phyloP scores from a whole-genome alignment of 2,888 invertebrate genomes.

The Euplagia quadripunctaria region DNA sequence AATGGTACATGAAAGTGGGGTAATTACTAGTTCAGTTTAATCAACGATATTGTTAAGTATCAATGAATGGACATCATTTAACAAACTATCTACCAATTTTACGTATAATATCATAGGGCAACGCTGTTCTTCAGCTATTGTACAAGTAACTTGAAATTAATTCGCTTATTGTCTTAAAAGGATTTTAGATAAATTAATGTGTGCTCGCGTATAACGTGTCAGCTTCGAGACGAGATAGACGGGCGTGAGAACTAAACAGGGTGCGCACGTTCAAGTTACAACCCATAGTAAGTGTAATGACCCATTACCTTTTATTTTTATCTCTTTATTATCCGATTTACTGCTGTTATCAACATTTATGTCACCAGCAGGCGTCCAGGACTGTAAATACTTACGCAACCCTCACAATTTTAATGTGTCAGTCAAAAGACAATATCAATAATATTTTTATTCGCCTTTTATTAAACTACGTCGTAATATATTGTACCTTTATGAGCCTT shows the following conservation, averaged over 20 bases:
- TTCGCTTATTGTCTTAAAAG: slow-evolving; percentile 59
- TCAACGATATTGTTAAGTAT: too few relatives aligned
- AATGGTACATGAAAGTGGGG: too few relatives aligned
- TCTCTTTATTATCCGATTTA: slow-evolving; percentile 71
- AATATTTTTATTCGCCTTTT: slow-evolving; percentile 61
- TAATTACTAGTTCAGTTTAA: too few relatives aligned
- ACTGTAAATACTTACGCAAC: slow-evolving; percentile 63
- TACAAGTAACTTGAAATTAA: too few relatives aligned
- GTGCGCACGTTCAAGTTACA: slow-evolving; percentile 64
- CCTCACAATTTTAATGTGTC: slow-evolving; percentile 62
- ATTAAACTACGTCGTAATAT: slow-evolving; percentile 56
- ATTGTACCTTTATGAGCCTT: slow-evolving; percentile 36
- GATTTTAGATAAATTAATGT: slow-evolving; percentile 67
- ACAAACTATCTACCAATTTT: too few relatives aligned
- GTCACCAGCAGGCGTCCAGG: slow-evolving; percentile 66
- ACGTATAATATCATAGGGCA: too few relatives aligned
- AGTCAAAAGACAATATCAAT: slow-evolving; percentile 67
- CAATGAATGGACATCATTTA: too few relatives aligned
- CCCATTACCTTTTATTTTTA: slow-evolving; percentile 73
- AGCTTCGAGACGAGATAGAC: slow-evolving; percentile 58
- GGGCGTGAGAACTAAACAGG: slow-evolving; percentile 77
- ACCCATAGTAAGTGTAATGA: slow-evolving; percentile 69
- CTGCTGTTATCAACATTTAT: slow-evolving; percentile 74
- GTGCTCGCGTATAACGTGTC: slow-evolving; percentile 65
- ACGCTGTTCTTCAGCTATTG: too few relatives aligned